Evolutionary conservation across 2,888 invertebrate genomes (phyloP).

Genomic region (Macrophya alboannulata): DNA sequence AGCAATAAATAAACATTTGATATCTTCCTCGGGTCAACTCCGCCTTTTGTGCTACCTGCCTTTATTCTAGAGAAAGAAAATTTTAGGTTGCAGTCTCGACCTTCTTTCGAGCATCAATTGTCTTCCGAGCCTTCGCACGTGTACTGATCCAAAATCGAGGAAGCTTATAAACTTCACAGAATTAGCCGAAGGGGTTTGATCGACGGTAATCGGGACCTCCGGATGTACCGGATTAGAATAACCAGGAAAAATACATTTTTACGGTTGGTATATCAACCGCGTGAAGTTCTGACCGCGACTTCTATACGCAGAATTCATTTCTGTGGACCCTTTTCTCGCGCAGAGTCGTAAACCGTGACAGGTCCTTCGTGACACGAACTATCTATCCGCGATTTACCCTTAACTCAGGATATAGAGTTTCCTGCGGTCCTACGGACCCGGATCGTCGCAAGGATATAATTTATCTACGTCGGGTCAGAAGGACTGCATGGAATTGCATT

Average conservation of each 20-base stretch:
- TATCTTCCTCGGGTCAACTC: conserved; percentile 37
- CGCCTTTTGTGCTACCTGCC: conserved; percentile 21
- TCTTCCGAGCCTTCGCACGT: neutral
- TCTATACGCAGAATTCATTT: neutral
- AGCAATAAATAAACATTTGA: conserved; percentile 40
- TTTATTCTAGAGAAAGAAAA: conserved; percentile 4
- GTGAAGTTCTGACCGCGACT: neutral
- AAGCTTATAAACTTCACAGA: neutral
- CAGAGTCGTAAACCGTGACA: conserved; percentile 47
- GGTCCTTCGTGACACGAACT: conserved; percentile 19
- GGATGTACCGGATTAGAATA: neutral
- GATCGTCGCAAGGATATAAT: conserved; percentile 34
- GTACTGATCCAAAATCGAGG: neutral
- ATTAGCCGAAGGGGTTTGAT: neutral
- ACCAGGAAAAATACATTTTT: neutral
- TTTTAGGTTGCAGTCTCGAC: conserved; percentile 13
- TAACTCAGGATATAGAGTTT: conserved; percentile 25
- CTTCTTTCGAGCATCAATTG: neutral
- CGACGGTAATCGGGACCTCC: neutral
- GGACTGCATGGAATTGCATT: neutral
- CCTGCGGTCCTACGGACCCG: neutral
- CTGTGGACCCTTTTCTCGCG: conserved; percentile 37
- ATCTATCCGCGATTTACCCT: conserved; percentile 25
- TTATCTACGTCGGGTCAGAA: neutral
- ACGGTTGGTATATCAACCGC: neutral